Evolutionary conservation across 2,797 vertebrate species (phyloP).

Genomic region (Centropyge bicolor): DNA sequence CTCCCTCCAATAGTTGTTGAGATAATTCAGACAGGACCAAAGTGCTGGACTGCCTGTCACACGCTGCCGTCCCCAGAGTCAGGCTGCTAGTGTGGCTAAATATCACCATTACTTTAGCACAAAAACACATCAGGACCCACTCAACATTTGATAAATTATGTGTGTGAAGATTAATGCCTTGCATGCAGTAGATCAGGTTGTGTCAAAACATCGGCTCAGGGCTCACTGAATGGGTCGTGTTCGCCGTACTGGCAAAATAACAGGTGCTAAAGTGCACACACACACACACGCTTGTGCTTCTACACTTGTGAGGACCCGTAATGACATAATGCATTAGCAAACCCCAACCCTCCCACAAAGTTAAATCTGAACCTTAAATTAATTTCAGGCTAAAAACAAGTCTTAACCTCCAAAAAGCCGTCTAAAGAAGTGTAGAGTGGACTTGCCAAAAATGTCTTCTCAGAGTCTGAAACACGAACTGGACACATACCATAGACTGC

Average conservation of each 20-base stretch:
- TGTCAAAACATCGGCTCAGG: constrained; percentile 44
- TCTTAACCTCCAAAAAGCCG: not conserved
- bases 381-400: not conserved
- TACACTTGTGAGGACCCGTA: not conserved
- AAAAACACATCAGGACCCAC: constrained; percentile 10
- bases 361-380: not conserved
- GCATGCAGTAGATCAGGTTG: constrained; percentile 14
- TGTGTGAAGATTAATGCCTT: constrained; percentile 21
- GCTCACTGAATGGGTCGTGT: constrained; percentile 19
- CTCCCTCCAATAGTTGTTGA: not conserved
- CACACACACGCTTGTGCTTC: not conserved
- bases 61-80: not conserved
- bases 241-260: constrained; percentile 32
- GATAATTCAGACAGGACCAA: not conserved
- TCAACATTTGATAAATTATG: constrained; percentile 28
- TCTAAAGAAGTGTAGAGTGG: not conserved
- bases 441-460: constrained; percentile 14
- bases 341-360: not conserved
- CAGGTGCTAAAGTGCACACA: constrained; percentile 9
- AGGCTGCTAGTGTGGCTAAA: not conserved
- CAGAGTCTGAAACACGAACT: not conserved
- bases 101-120: not conserved
- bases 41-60: not conserved
- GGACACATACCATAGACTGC: too few relatives aligned
- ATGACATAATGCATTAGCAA: not conserved